phyloP scores from a whole-genome alignment of 2,797 vertebrate genomes.

The Dendrocincla fuliginosa region DNA sequence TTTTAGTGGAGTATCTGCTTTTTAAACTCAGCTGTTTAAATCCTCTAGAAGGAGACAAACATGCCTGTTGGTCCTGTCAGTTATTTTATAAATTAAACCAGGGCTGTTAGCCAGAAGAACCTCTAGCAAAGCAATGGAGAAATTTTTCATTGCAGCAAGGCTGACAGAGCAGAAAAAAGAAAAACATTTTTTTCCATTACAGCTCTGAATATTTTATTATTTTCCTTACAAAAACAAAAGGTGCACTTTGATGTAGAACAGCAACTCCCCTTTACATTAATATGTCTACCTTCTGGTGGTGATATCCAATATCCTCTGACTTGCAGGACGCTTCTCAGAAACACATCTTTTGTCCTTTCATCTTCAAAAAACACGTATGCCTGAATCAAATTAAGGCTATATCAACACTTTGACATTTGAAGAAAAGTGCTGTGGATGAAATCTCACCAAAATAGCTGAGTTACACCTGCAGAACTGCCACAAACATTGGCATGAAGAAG shows the following conservation, averaged over 20 bases:
- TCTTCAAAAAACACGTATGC: not conserved
- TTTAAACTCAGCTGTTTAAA: not conserved
- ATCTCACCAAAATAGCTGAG: not conserved
- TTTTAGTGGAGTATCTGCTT: not conserved
- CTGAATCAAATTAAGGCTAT: not conserved
- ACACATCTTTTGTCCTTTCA: not conserved
- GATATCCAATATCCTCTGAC: not conserved
- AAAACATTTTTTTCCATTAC: not conserved
- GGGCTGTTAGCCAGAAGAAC: slow-evolving; percentile 1
- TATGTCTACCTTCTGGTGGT: not conserved
- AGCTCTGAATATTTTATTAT: not conserved
- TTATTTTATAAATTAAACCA: not conserved
- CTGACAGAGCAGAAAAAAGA: not conserved
- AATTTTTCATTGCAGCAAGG: slow-evolving; percentile 28
- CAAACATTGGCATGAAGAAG: not conserved
- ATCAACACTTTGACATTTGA: not conserved
- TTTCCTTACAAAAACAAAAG: not conserved
- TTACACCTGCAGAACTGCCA: not conserved
- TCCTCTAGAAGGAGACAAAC: not conserved
- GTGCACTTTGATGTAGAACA: not conserved
- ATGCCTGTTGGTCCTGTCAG: not conserved
- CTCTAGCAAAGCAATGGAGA: not conserved
- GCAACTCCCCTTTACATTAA: not conserved
- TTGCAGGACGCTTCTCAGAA: not conserved
- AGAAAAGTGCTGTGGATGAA: not conserved